Evolutionary conservation across 1,140 invertebrate species (phyloP), one percentile per base, ranked within the genome.

Genomic region (Protaetia brevitarsis): DNA sequence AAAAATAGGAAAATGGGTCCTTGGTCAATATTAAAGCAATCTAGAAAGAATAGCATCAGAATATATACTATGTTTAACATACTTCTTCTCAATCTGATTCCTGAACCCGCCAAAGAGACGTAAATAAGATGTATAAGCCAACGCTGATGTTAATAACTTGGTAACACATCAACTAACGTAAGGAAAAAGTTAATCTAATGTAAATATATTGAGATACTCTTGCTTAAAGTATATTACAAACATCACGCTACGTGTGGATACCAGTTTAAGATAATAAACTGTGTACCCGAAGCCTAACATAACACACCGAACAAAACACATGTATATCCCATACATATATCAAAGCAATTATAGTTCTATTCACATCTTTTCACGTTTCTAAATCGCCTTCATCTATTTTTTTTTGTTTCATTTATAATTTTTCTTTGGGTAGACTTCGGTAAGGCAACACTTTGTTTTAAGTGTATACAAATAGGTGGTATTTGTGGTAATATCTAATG

Each of bases 401-500:
- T 45, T 45, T n/a, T n/a, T n/a, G n/a, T n/a, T n/a, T n/a, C n/a
- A 45, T 45, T 45, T 45, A 45, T 45, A 45, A 45, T 45, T 45
- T 45, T 45, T 45, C 41, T 19, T 16, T 6, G 2, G 56, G 11
- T 27, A 58, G 29, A 58, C 28, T 28, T 21, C 11, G n/a, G 26
- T 3, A 26, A 7, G 7, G 56, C 5, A 58, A n/a, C 28, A 58
- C 26, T 58, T 58, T 58, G 56, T 58, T 30, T 58, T 58, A 58
- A 58, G 56, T 58, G 41, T 13, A 45, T 45, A 58, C 28, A 58
- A 58, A 58, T 58, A 58, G 56, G 56, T 58, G 23, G 29, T 58
- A 28, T 58, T 58, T 58, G 26, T n/a, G n/a, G n/a, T n/a, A n/a
- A 10, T 58, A 58, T 58, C 56, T 58, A 58, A 58, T 58, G 56